Evolutionary conservation across 2,888 invertebrate genomes (phyloP).

Genomic region (Diloba caeruleocephala): DNA sequence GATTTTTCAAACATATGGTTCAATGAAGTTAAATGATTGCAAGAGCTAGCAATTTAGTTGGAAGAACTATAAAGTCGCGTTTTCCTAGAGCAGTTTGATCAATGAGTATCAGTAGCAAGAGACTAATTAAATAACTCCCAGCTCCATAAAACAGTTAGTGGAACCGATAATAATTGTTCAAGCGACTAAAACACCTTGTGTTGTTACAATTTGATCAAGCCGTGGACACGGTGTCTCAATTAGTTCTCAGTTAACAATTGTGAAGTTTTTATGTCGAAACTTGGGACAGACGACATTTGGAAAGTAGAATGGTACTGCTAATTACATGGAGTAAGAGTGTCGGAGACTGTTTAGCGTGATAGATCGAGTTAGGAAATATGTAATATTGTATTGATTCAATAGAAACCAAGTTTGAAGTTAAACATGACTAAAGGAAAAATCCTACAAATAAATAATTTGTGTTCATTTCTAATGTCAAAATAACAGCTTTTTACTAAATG

Average conservation of each 20-base stretch:
- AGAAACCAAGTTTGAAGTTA: no score
- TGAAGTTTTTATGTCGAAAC: slow-evolving; percentile 41
- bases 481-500: no score
- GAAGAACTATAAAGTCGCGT: slow-evolving; percentile 15
- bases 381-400: no score
- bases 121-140: slow-evolving; percentile 10
- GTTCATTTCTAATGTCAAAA: no score
- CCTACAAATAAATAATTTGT: no score
- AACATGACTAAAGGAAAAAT: no score
- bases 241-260: slow-evolving; percentile 39
- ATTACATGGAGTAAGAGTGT: slow-evolving; percentile 23
- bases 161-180: slow-evolving; percentile 17
- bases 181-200: slow-evolving; percentile 15
- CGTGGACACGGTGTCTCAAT: slow-evolving; percentile 33
- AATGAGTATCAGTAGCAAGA: no score
- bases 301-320: slow-evolving; percentile 29
- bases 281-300: slow-evolving; percentile 22
- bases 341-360: neutral
- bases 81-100: no score
- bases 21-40: no score
- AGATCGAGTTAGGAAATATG: neutral
- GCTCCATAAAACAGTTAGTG: slow-evolving; percentile 9
- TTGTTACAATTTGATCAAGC: slow-evolving; percentile 34
- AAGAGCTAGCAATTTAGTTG: neutral
- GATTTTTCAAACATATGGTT: no score